Percentiles rank a stretch among this genome's conserved stretches.
phyloP scores from a whole-genome alignment of 2,888 invertebrate genomes.

The Blomia tropicalis region DNA sequence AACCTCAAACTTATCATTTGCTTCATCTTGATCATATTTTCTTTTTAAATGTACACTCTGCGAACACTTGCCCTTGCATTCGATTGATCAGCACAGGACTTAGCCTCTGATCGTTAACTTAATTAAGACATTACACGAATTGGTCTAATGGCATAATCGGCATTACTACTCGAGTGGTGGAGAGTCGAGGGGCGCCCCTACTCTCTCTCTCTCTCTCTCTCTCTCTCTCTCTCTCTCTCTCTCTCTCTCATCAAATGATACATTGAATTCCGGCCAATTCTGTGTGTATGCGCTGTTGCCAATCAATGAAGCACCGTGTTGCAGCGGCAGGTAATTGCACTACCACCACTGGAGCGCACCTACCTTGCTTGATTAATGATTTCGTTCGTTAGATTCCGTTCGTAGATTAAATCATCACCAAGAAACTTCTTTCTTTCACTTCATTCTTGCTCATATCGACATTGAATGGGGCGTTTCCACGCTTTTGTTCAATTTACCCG shows the following conservation, averaged over 20 bases:
- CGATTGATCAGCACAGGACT: too few relatives aligned
- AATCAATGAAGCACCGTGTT: too few relatives aligned
- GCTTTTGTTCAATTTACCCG: not conserved
- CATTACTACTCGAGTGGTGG: not conserved
- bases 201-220: conserved; percentile 17
- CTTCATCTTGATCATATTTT: too few relatives aligned
- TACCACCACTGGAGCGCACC: not conserved
- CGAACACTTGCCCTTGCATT: too few relatives aligned
- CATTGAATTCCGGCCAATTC: conserved; percentile 4
- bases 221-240: conserved; percentile 13
- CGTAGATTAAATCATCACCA: conserved; percentile 14
- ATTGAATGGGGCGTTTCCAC: not conserved
- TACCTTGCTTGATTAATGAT: conserved; percentile 14
- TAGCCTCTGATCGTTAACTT: not conserved
- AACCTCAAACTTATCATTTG: too few relatives aligned
- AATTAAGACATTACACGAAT: conserved; percentile 14
- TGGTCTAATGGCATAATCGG: conserved; percentile 6
- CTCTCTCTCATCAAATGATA: not conserved
- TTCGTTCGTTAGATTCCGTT: not conserved
- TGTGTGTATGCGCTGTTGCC: too few relatives aligned
- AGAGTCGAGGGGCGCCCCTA: too few relatives aligned
- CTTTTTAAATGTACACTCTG: too few relatives aligned
- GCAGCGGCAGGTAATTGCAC: not conserved
- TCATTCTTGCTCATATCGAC: too few relatives aligned
- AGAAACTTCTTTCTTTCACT: not conserved